Evolutionary conservation across 1,140 invertebrate genomes (phyloP).

Genomic region (Drosophila orena): DNA sequence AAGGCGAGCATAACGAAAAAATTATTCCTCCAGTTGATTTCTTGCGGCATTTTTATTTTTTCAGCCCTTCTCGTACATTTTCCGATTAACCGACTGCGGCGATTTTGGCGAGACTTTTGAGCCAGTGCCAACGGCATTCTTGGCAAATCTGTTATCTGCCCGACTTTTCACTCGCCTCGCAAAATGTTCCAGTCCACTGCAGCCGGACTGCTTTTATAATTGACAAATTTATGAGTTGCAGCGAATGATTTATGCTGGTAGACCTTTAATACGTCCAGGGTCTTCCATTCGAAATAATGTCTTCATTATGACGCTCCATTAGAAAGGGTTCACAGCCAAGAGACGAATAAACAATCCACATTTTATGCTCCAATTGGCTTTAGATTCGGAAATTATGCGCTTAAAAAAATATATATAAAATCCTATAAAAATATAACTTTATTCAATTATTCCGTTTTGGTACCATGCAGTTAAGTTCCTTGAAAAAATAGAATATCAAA

Average conservation of each 20-base stretch:
- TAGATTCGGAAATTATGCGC: neutral
- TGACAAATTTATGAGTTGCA: slow-evolving; percentile 46
- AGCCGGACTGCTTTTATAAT: slow-evolving; percentile 65
- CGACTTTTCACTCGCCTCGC: slow-evolving; percentile 22
- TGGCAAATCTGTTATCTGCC: slow-evolving; percentile 73
- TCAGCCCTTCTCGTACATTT: slow-evolving; percentile 43
- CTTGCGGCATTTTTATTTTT: slow-evolving; percentile 60
- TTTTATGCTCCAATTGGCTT: slow-evolving; percentile 69
- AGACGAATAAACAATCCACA: slow-evolving; percentile 42
- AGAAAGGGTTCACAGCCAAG: slow-evolving; percentile 14
- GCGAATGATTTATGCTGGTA: slow-evolving; percentile 43
- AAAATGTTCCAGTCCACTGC: slow-evolving; percentile 62
- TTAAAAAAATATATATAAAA: neutral
- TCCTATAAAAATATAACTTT: neutral
- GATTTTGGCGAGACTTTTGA: slow-evolving; percentile 49
- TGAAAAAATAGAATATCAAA: no score
- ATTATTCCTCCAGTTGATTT: slow-evolving; percentile 71
- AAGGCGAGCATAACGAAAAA: slow-evolving; percentile 44
- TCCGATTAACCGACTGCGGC: slow-evolving; percentile 69
- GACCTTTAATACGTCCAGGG: slow-evolving; percentile 1
- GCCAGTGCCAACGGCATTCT: slow-evolving; percentile 62
- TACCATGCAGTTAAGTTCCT: no score
- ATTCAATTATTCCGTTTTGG: no score
- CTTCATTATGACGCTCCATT: slow-evolving; percentile 39
- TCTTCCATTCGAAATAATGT: slow-evolving; percentile 29